These are phyloP conservation scores for Onthophagus taurus DNA, from an alignment of 1,140 invertebrate genomes.

Conservation along the genomic window DNA sequence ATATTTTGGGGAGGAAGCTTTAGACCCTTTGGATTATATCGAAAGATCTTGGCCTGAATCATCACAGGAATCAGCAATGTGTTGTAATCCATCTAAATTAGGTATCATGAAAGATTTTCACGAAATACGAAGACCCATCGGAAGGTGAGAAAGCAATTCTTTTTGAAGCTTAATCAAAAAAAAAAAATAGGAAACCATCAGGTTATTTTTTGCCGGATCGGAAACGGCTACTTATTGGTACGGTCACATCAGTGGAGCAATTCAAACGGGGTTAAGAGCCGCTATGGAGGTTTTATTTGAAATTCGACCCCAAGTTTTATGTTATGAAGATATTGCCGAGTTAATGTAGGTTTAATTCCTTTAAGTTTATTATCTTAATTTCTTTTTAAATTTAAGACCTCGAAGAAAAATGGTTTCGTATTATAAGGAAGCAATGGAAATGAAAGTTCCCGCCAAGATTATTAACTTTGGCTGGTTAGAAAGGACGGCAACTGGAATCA, in stretches of 20 bases:
- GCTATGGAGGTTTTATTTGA: constrained; percentile 41
- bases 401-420: background rate
- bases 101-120: constrained; percentile 13
- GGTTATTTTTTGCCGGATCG: constrained; percentile 44
- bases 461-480: no score
- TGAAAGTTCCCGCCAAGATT: no score
- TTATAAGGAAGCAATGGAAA: background rate
- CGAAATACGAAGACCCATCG: constrained; percentile 13
- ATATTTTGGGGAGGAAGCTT: constrained; percentile 21
- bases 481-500: no score
- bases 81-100: constrained; percentile 1
- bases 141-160: constrained; percentile 9
- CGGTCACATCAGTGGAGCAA: constrained; percentile 47
- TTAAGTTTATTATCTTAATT: background rate
- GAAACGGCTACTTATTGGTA: constrained; percentile 47
- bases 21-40: constrained; percentile 20
- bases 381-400: background rate
- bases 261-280: constrained; percentile 44
- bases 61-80: background rate
- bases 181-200: constrained; percentile 1
- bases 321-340: constrained; percentile 14
- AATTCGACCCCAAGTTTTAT: constrained; percentile 19
- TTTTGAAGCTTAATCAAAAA: background rate
- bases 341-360: constrained; percentile 8
- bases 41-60: constrained; percentile 17